These are phyloP conservation scores for Vanessa cardui DNA, from an alignment of 2,888 invertebrate genomes.

Conservation along the genomic window DNA sequence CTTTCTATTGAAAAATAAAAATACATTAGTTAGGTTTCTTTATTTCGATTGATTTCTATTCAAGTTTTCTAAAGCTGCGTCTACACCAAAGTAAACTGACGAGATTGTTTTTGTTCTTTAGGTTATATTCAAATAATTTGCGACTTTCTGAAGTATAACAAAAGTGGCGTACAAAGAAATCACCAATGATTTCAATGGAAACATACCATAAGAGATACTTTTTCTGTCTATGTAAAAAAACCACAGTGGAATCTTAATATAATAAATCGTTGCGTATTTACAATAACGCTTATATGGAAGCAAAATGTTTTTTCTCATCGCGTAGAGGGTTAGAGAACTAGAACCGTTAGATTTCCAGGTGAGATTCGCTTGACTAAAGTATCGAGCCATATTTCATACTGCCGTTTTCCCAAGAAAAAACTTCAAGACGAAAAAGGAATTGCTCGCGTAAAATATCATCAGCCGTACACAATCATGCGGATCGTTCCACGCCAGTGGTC, in stretches of 20 bases:
- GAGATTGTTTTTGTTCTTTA: too few species aligned
- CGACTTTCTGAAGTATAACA: too few species aligned
- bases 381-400: constrained; percentile 44
- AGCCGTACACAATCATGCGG: constrained; percentile 66
- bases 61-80: not conserved
- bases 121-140: too few species aligned
- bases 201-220: not conserved
- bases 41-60: not conserved
- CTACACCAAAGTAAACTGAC: too few species aligned
- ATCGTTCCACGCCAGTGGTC: constrained; percentile 68
- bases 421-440: constrained; percentile 46
- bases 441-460: constrained; percentile 48
- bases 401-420: constrained; percentile 45
- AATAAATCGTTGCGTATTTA: constrained; percentile 24
- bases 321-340: constrained; percentile 29
- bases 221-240: not conserved
- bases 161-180: too few species aligned
- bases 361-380: constrained; percentile 46
- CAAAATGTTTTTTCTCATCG: constrained; percentile 24
- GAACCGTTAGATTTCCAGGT: constrained; percentile 42
- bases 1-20: not conserved
- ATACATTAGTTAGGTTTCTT: not conserved
- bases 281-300: constrained; percentile 24
- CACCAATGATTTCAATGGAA: too few species aligned
- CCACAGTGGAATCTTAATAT: constrained; percentile 3